Conservation (phyloP, 2,797 vertebrate genomes). For the Heteromormyrus szaboi region DNA sequence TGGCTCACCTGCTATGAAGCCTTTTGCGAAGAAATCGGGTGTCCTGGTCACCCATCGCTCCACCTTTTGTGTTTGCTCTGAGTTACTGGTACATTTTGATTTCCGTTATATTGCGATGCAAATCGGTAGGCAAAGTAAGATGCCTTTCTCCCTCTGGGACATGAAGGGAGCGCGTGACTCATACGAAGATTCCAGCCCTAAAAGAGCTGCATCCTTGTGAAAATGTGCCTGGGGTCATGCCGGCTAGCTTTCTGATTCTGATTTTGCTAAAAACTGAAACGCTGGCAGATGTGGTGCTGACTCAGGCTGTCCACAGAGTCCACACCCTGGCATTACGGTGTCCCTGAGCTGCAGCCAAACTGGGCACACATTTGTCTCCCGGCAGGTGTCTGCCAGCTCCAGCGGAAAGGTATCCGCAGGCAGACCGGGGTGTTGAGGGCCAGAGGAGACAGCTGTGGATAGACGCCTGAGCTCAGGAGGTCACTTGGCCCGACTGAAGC, state of each 20-base stretch:
- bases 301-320: neutral
- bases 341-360: neutral
- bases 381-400: neutral
- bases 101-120: neutral
- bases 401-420: neutral
- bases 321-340: neutral
- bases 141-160: neutral
- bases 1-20: neutral
- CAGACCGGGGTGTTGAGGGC: neutral
- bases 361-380: neutral
- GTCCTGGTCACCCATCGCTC: neutral
- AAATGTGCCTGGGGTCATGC: neutral
- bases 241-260: neutral
- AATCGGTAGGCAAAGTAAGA: neutral
- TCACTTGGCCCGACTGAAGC: conserved; percentile 15
- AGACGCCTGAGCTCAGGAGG: conserved; percentile 12
- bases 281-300: conserved; percentile 24
- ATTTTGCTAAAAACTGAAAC: conserved; percentile 7
- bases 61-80: neutral
- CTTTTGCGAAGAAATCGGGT: neutral
- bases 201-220: neutral
- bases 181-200: neutral
- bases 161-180: neutral
- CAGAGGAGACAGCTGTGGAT: neutral
- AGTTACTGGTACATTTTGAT: neutral